Conservation (phyloP, 2,797 vertebrate species). For the Brotula barbata region DNA sequence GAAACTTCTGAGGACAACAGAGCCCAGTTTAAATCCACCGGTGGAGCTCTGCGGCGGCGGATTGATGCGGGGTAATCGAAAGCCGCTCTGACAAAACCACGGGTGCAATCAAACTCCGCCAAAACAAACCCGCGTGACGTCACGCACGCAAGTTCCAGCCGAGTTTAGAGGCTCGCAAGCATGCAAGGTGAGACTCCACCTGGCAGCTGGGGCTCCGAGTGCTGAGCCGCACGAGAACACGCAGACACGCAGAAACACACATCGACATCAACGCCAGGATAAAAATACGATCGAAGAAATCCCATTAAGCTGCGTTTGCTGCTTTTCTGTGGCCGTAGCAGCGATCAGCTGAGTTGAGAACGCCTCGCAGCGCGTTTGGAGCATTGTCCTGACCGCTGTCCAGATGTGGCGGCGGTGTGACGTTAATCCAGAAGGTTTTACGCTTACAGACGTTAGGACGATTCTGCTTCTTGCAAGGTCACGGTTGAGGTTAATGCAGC, state of each 20-base stretch:
- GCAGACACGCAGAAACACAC: conserved; percentile 12
- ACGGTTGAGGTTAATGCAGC: too few species aligned
- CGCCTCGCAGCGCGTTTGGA: too few species aligned
- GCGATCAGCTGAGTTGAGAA: too few species aligned
- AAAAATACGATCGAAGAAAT: too few species aligned
- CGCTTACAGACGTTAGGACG: too few species aligned
- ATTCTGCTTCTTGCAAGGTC: too few species aligned
- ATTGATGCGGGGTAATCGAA: conserved; percentile 35
- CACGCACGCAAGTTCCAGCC: conserved; percentile 42
- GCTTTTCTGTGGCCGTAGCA: too few species aligned
- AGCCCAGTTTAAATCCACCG: conserved; percentile 55
- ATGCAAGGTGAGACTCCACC: conserved; percentile 47
- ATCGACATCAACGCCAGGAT: not conserved
- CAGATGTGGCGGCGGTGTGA: too few species aligned
- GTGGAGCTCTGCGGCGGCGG: conserved; percentile 51
- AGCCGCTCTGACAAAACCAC: too few species aligned
- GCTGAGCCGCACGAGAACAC: conserved; percentile 28
- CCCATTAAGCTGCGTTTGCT: too few species aligned
- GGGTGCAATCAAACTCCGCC: conserved; percentile 61
- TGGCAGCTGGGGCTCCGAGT: conserved; percentile 34
- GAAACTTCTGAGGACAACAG: conserved; percentile 36
- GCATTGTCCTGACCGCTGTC: too few species aligned
- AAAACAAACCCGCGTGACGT: conserved; percentile 68
- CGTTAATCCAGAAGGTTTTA: too few species aligned
- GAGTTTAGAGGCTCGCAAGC: conserved; percentile 49